These are phyloP conservation scores for Beaufortia kweichowensis DNA, from an alignment of 2,113 vertebrate species.

Conservation along the genomic window DNA sequence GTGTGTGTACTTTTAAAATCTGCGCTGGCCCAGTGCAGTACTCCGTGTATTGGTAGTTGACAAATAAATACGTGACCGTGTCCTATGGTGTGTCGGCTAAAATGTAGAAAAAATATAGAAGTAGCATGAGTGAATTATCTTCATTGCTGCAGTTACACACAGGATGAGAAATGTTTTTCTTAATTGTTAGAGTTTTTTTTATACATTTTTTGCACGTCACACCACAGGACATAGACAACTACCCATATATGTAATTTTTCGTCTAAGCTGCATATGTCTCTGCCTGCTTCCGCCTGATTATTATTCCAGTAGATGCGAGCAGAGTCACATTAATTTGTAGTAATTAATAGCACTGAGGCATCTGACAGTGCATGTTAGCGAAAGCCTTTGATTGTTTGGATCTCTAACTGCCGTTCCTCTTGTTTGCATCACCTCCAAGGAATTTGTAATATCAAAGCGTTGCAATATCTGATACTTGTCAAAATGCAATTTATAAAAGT, in stretches of 20 bases:
- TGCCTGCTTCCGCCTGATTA: conserved; percentile 86
- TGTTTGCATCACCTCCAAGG: conserved; percentile 97
- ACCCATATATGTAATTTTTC: no score
- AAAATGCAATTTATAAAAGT: conserved; percentile 99
- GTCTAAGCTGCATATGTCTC: conserved; percentile 94
- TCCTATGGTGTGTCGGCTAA: no score
- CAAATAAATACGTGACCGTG: no score
- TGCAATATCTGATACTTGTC: conserved; percentile 98
- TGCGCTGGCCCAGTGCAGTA: conserved; percentile 74
- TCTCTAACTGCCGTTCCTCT: conserved; percentile 95
- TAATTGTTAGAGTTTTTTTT: no score
- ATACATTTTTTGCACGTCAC: no score
- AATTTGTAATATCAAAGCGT: conserved; percentile 98
- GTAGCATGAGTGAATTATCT: no score
- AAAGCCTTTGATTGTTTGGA: conserved; percentile 99
- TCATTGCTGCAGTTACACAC: no score
- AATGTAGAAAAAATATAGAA: no score
- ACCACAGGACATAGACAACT: no score
- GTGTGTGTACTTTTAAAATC: conserved; percentile 23
- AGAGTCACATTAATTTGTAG: conserved; percentile 99
- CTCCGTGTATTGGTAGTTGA: no score
- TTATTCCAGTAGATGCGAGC: conserved; percentile 89
- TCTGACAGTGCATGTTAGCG: conserved; percentile 97
- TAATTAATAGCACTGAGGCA: conserved; percentile 97
- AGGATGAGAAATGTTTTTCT: no score